Evolutionary conservation across 1,140 invertebrate genomes (phyloP), one percentile per base, ranked within the genome.

Genomic region (Magallana gigas): DNA sequence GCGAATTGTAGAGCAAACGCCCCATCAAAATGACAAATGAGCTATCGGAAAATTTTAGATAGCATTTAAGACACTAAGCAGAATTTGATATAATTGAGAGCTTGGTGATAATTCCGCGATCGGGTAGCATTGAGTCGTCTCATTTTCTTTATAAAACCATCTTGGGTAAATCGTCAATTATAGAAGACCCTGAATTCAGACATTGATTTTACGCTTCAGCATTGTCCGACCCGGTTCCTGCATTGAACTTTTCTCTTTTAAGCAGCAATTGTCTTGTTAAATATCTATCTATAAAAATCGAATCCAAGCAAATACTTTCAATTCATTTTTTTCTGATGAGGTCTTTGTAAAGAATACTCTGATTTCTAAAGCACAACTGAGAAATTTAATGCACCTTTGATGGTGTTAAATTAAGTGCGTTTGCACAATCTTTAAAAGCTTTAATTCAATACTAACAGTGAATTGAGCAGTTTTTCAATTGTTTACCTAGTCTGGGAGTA

Each of bases 1-100:
- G 57, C 58, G 83, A 84, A 84, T 84, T 84, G 83, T 62, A 59
- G 60, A 84, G 83, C 58, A 84, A 84, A 59, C 57, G 83, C 11
- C 83, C 56, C 57, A 60, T 59, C 83, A 59, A 60, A 62, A 60
- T 84, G 83, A 84, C 83, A 84, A 84, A 84, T 29, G 83, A 84
- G 57, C n/a, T 84, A 84, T 59, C 59, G 57, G 83, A 59, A 59
- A 84, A 84, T 84, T 84, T 62, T 57, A 84, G 83, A 84, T 60
- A 84, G 83, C 58, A 84, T 84, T 84, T 84, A 60, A 59, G 59
- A 59, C 83, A 84, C 56, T 59, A 84, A 84, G 83, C 83, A 84
- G 59, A 84, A 84, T 84, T 62, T 59, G 83, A 84, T 84, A 84
- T 84, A 84, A 84, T 84, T 84, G 57, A 59, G 29, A 18, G 58